Evolutionary conservation across 2,888 invertebrate genomes (phyloP), one percentile per base, ranked within the genome.

Genomic region (Eugnorisma glareosa): DNA sequence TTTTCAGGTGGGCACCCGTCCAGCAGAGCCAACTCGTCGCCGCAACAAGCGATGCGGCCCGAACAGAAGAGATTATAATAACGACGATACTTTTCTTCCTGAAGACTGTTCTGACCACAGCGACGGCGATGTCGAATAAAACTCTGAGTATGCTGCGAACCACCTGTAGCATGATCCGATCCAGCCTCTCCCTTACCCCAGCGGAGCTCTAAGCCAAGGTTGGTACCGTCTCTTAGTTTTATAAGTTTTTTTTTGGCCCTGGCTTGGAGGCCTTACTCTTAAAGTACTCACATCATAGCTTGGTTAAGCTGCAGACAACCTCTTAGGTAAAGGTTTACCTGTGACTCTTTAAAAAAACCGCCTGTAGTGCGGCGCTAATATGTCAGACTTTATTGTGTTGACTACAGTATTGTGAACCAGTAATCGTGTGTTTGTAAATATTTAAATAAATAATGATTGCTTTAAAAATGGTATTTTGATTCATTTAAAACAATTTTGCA

Each of bases 41-140:
- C 89, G 86, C 28, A 82, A 75, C 59, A 90, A 90, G 81, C 89
- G 87, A 4, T 66, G 83, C 59, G 88, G 88, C 1, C 89, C 90
- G 1, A 85, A 88, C 74, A 89, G 82, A 68, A 87, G 88, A 35
- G 84, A 92, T 72, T 88, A 92, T 79, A 90, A 93, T 75, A 93
- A 94, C 64, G 96, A 96, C 69, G 95, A 96, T 85, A 96, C 96
- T 0, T 95, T 94, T 90, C 91, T 85, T 0, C 95, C 95, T 0
- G 95, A 96, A 68, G 94, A 96, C 72, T 94, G 94, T 83, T 93
- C 94, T 1, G 93, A 92, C 7, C 90, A 90, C 31, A 93, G 93
- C 31, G 94, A 94, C 10, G 91, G 86, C 6, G 89, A 89, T 18
- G 87, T 84, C 0, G 64, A 64, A 40, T 64, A 64, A 37, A n/a